Conservation (phyloP, 2,888 invertebrate species). For the Ormyrus labotus region DNA sequence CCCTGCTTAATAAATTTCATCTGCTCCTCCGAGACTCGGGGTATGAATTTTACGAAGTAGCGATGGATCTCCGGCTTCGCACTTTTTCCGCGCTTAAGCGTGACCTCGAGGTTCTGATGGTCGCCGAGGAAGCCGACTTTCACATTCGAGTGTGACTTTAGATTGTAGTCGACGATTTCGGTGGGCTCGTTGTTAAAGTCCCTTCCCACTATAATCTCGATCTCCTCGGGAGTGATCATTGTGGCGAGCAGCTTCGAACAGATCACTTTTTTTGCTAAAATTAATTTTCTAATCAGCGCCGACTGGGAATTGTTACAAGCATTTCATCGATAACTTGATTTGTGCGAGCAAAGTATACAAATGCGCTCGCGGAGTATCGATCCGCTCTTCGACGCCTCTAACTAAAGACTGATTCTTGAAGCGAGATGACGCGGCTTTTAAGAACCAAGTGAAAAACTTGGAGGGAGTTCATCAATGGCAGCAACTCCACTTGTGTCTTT, state of each 20-base stretch:
- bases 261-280: neutral
- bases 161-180: constrained; percentile 58
- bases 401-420: neutral
- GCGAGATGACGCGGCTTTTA: neutral
- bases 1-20: constrained; percentile 73
- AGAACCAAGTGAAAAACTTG: neutral
- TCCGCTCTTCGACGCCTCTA: no score
- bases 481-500: no score
- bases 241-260: neutral
- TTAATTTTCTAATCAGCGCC: neutral
- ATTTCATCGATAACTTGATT: no score
- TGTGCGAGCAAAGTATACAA: no score
- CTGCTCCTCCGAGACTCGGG: neutral
- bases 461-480: no score
- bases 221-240: constrained; percentile 39
- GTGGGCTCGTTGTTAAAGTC: constrained; percentile 45
- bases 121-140: constrained; percentile 66
- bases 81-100: neutral
- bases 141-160: constrained; percentile 63
- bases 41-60: neutral
- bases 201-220: constrained; percentile 54
- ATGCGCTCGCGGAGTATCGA: no score
- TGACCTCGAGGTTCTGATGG: constrained; percentile 63
- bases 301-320: no score
- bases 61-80: neutral